Base-by-base conservation (phyloP, 2,797 vertebrate species). In the Crocidura indochinensis region DNA sequence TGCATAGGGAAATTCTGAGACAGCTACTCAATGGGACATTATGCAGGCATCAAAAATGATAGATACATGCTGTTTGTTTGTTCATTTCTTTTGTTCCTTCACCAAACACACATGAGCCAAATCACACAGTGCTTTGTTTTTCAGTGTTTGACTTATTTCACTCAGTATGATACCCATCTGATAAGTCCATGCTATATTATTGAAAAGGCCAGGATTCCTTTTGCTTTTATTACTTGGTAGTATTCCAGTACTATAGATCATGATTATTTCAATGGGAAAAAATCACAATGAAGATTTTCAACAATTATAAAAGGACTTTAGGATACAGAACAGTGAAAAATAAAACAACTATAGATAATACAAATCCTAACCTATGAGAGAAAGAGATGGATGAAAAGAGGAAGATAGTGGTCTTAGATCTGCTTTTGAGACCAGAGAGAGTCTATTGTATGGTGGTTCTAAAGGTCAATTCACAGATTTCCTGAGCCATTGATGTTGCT, bases 391-490 rank as follows among this genome's bases (percentile, higher is more conserved):
- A 38, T 22, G 51, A 47, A 47, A 75, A 88, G 46, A 89, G 38
- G 91, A 87, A 84, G 26, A 73, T 12, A 44, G 3, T 64, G 49
- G 19, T 27, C 3, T 64, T 60, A 8, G 91, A 47, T 27, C 51
- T 5, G 46, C 24, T 65, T 73, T 71, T 84, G 47, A 75, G 76
- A 44, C 11, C 49, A 46, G 24, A 93, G 72, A 87, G 6, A 95
- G 47, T 56, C 12, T 31, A 46, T 0, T 0, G 22, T 26, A 10
- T 22, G 84, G 60, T 8, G 12, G 12, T 62, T 87, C 51, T 69
- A 85, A 74, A 78, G 20, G 46, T 60, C 26, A 91, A 82, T 24
- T 2, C 12, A 49, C 9, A 79, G 51, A 73, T 80, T 11, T 49
- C 12, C 80, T 0, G 1, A 27, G 77, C 85, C 71, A 80, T 8